Base-by-base conservation (phyloP, 2,888 invertebrate genomes). In the Agriopis marginaria region DNA sequence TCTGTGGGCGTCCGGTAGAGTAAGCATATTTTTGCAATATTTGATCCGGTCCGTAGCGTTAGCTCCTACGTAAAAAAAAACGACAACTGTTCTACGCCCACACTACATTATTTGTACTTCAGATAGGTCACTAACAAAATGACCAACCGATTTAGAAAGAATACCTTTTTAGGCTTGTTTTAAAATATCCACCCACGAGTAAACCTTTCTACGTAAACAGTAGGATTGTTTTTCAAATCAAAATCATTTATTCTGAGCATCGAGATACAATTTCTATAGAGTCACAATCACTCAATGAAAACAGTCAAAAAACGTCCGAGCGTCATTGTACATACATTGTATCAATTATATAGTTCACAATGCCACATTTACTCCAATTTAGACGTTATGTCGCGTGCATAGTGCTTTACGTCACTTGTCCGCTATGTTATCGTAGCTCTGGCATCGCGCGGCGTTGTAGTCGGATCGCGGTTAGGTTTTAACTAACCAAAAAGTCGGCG, bases 1-100 rank as follows among this genome's bases (percentile, higher is more conserved):
- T n/a, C n/a, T n/a, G 63, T 70, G 56, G 69, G 69, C 45, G 69
- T 58, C 14, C n/a, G 58, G 40, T 49, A 14, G 9, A 32, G 63
- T 44, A 40, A 60, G 54, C 49, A 58, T 23, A 40, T 51, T 39
- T 32, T 47, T 51, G 32, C 47, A 50, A 50, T 45, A 66, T 23
- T 62, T 56, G 51, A 47, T 70, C 10, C 12, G 23, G 7, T 7
- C 55, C 44, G 5, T 47, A 45, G 7, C 56, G 47, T 44, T 56
- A 23, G 51, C 63, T 59, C 59, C 68, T 61, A 23, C 17, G 17
- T 23, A 23, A 23, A 23, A 23, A 23, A 23, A 23, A 0, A 1
- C 17, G 17, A 23, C 1, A 23, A 23, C 17, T 51, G 61, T 61
- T 61, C 23, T 42, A 50, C 51, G 40, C 61, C 61, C 40, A 61